Base-by-base conservation (phyloP, 2,888 invertebrate genomes). In the Hesperia comma region DNA sequence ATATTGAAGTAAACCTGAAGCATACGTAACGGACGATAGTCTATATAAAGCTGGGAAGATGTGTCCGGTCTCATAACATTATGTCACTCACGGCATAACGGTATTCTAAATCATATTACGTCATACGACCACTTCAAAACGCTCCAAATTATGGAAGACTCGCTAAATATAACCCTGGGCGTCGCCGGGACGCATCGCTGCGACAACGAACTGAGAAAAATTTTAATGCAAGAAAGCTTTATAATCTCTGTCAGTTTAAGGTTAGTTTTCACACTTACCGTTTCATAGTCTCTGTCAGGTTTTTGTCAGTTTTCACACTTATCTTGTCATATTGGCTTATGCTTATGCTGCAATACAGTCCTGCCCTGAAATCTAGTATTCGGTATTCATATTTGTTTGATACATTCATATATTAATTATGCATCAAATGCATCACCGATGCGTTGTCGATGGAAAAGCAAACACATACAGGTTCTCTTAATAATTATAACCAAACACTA, bases 201-300 rank as follows among this genome's bases (percentile, higher is more conserved):
- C 63, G 75, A 74, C 80, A 75, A 75, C 72, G 76, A 62, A 75
- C 75, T 73, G 69, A 67, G 69, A 77, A 77, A 80, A 75, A 77
- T 76, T 71, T 72, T 14, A n/a, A 37, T 21, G 17, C 14, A 21
- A 61, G 14, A 4, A 0, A 8, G 12, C 49, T 37, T 19, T 51
- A 56, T 17, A 19, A 12, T 40, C 56, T 40, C 7, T 15, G 15
- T 7, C 8, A 49, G 19, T 10, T 49, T 49, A 19, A 0, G 8
- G 26, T 26, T 12, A 37, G 8, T 37, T 2, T 1, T 37, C 12
- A 2, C 2, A 10, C 37, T 37, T 8, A 12, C 0, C 0, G 12
- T 33, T 33, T 10, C 33, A 8, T 33, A 33, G 7, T 40, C 56
- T 40, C 7, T 15, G 15, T 7, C 8, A 49, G 19, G 2, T 49